phyloP scores from a whole-genome alignment of 2,797 vertebrate species.

The Rhinophrynus dorsalis region DNA sequence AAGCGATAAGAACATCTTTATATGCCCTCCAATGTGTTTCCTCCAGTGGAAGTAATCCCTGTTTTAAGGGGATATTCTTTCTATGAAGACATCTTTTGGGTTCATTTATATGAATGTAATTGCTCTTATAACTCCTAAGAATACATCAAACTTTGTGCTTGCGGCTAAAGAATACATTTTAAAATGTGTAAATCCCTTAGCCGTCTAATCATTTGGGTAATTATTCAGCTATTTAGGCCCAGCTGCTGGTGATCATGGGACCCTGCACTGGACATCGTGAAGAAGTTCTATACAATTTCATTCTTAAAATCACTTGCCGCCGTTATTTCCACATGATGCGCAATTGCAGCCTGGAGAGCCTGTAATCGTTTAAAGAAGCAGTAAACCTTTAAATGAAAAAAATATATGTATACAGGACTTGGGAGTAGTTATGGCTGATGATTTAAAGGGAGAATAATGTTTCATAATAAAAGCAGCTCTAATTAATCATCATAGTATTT shows the following conservation, averaged over 20 bases:
- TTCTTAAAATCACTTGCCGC: background rate
- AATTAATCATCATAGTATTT: no score
- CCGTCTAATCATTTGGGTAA: conserved; percentile 40
- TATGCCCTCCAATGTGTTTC: conserved; percentile 36
- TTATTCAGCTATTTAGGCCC: conserved; percentile 51
- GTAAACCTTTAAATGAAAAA: no score
- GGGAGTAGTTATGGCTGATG: no score
- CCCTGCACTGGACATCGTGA: conserved; percentile 10
- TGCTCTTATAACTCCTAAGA: conserved; percentile 37
- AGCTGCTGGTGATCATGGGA: conserved; percentile 39
- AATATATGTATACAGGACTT: no score
- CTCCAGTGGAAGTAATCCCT: conserved; percentile 46
- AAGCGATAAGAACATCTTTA: conserved; percentile 41
- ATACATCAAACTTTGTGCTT: conserved; percentile 45
- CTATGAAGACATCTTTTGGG: conserved; percentile 38
- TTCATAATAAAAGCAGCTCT: no score
- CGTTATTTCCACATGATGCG: background rate
- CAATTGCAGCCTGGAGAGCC: background rate
- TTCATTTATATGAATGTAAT: conserved; percentile 49
- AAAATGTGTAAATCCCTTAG: conserved; percentile 23
- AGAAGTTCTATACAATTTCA: background rate
- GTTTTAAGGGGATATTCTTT: conserved; percentile 26
- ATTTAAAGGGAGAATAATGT: no score
- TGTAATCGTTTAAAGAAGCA: no score
- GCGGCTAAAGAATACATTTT: conserved; percentile 29